These are phyloP conservation scores for Drosophila kepulauana DNA, from an alignment of 1,140 invertebrate genomes.

Conservation along the genomic window DNA sequence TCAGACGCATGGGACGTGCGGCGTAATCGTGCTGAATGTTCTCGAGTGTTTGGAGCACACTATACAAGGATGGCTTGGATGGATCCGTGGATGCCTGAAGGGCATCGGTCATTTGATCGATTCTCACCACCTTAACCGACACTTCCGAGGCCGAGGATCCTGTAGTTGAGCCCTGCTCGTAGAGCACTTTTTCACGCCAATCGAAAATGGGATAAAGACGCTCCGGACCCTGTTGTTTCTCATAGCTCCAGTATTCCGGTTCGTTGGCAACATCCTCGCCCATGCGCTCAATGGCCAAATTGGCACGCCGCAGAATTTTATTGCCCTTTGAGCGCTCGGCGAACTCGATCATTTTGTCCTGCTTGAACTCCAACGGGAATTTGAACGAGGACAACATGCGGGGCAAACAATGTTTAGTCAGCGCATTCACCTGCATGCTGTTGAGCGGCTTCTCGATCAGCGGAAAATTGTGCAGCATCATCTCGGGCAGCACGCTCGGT, in stretches of 20 bases:
- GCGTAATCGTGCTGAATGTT: slow-evolving; percentile 45
- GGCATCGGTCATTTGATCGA: neutral
- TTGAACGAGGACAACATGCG: slow-evolving; percentile 72
- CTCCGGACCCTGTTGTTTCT: slow-evolving; percentile 63
- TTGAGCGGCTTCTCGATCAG: slow-evolving; percentile 8
- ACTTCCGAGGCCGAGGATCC: neutral
- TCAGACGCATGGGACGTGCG: neutral
- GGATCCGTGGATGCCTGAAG: too few species aligned
- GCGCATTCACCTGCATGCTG: neutral
- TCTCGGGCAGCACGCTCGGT: neutral
- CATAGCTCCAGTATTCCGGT: slow-evolving; percentile 43
- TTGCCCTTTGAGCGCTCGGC: neutral
- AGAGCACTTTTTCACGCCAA: neutral
- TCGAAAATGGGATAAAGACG: slow-evolving; percentile 59
- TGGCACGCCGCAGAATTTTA: slow-evolving; percentile 12
- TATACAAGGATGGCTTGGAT: slow-evolving; percentile 5
- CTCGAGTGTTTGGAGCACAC: slow-evolving; percentile 33
- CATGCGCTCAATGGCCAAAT: neutral
- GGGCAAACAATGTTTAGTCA: slow-evolving; percentile 53
- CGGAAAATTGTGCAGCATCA: slow-evolving; percentile 27
- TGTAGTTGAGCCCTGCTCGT: neutral
- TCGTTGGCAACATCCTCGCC: neutral
- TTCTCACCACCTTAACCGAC: slow-evolving; percentile 1
- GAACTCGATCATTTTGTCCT: slow-evolving; percentile 27
- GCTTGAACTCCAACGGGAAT: slow-evolving; percentile 63